A percentile compares a stretch with the other conserved stretches of the same genome.
phyloP scores from a whole-genome alignment of 2,888 invertebrate genomes.

The Latrodectus hesperus region DNA sequence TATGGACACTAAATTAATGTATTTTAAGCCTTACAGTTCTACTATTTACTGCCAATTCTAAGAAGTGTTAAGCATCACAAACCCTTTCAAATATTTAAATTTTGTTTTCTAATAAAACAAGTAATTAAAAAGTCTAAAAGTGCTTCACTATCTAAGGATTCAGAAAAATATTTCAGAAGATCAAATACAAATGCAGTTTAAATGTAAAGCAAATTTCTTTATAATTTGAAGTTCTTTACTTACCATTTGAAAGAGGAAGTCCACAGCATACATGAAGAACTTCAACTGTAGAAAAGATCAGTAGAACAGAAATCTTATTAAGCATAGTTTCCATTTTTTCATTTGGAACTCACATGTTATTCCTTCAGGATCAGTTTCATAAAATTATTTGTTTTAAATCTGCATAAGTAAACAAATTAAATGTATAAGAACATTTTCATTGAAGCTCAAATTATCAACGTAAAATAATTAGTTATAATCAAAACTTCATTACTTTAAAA shows the following conservation, averaged over 20 bases:
- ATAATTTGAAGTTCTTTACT: background rate
- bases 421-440: too few relatives aligned
- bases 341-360: slow-evolving; percentile 10
- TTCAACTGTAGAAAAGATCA: slow-evolving; percentile 6
- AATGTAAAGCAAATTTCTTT: background rate
- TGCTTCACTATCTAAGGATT: too few relatives aligned
- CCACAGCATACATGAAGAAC: slow-evolving; percentile 18
- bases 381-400: too few relatives aligned
- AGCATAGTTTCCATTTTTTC: background rate
- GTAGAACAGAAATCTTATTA: slow-evolving; percentile 1
- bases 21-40: too few relatives aligned
- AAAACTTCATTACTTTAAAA: too few relatives aligned
- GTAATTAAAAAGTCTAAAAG: too few relatives aligned
- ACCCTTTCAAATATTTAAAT: background rate
- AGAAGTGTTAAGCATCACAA: background rate
- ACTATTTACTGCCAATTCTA: too few relatives aligned
- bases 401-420: too few relatives aligned
- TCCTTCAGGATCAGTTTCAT: background rate
- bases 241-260: slow-evolving; percentile 36
- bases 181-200: background rate
- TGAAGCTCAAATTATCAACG: too few relatives aligned
- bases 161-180: too few relatives aligned
- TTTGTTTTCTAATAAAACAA: background rate
- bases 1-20: too few relatives aligned
- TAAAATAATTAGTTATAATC: too few relatives aligned